Evolutionary conservation across 2,888 invertebrate genomes (phyloP).

Genomic region (Atherix ibis): DNA sequence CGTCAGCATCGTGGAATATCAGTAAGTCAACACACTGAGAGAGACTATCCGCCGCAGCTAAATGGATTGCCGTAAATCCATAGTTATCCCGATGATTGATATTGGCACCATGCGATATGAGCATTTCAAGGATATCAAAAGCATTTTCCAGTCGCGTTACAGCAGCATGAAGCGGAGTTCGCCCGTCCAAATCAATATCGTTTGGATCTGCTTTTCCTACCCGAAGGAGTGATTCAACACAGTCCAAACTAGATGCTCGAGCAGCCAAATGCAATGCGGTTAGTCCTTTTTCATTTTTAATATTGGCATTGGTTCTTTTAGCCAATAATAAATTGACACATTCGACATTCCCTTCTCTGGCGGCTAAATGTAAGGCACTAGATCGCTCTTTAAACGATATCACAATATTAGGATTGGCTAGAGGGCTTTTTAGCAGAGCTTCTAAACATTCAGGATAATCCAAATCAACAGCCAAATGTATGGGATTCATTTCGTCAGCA

Average conservation of each 20-base stretch:
- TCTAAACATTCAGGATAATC: constrained; percentile 60
- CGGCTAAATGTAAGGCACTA: constrained; percentile 70
- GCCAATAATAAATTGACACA: constrained; percentile 59
- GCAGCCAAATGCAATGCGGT: constrained; percentile 76
- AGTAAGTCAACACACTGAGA: constrained; percentile 73
- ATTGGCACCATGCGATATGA: constrained; percentile 65
- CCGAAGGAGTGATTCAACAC: constrained; percentile 58
- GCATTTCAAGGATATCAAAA: constrained; percentile 62
- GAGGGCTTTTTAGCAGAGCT: constrained; percentile 56
- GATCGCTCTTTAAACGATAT: constrained; percentile 58
- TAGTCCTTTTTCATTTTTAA: constrained; percentile 63
- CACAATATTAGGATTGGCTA: constrained; percentile 51
- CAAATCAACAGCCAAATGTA: constrained; percentile 67
- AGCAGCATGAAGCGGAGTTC: constrained; percentile 70
- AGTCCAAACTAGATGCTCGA: constrained; percentile 61
- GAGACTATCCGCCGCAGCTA: constrained; percentile 71
- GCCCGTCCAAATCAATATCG: constrained; percentile 61
- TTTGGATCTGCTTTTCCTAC: constrained; percentile 66
- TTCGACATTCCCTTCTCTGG: constrained; percentile 72
- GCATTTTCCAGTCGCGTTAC: constrained; percentile 69
- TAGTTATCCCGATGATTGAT: constrained; percentile 73
- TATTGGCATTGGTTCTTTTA: constrained; percentile 58
- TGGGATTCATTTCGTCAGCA: constrained; percentile 59
- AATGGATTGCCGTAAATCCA: constrained; percentile 70
- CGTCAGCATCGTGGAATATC: constrained; percentile 72